Evolutionary conservation across 2,888 invertebrate species (phyloP).

Genomic region (Brachypterus glaber): DNA sequence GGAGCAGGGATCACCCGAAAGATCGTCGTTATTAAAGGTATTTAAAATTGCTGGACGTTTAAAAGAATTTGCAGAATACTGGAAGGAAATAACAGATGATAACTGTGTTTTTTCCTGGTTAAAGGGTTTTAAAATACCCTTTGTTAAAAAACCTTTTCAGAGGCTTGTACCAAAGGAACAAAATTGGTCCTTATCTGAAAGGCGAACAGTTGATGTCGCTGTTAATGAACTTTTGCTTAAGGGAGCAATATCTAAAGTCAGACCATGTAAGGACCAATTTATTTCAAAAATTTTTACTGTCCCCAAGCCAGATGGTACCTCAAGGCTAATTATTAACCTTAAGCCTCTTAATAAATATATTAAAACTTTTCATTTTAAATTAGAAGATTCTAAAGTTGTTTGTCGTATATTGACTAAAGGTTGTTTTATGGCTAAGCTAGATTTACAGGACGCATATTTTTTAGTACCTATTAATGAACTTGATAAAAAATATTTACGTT

Average conservation of each 20-base stretch:
- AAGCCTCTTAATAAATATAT: conserved; percentile 13
- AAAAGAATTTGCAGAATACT: not conserved
- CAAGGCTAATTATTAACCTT: conserved; percentile 12
- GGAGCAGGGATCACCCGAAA: too few species aligned
- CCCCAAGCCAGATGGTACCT: conserved; percentile 12
- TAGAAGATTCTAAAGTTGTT: conserved; percentile 11
- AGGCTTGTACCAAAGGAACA: not conserved
- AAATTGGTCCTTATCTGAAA: not conserved
- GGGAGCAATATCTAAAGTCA: not conserved
- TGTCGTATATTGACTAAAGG: conserved; percentile 6
- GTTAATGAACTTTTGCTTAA: not conserved
- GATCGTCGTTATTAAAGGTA: too few species aligned
- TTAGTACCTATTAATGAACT: conserved; percentile 12
- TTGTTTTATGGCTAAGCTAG: conserved; percentile 10
- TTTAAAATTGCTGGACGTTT: not conserved
- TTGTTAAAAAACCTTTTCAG: not conserved
- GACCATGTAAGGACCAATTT: conserved; percentile 6
- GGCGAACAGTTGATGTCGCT: not conserved
- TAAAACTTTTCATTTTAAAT: conserved; percentile 12
- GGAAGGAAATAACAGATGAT: not conserved
- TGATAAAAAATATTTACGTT: conserved; percentile 15
- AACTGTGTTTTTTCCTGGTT: not conserved
- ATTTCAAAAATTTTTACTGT: conserved; percentile 10
- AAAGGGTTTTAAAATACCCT: not conserved
- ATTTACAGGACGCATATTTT: conserved; percentile 16